Percentiles rank a stretch among this genome's conserved stretches.
Conservation (phyloP, 2,888 invertebrate species). For the Metalampra italica region DNA sequence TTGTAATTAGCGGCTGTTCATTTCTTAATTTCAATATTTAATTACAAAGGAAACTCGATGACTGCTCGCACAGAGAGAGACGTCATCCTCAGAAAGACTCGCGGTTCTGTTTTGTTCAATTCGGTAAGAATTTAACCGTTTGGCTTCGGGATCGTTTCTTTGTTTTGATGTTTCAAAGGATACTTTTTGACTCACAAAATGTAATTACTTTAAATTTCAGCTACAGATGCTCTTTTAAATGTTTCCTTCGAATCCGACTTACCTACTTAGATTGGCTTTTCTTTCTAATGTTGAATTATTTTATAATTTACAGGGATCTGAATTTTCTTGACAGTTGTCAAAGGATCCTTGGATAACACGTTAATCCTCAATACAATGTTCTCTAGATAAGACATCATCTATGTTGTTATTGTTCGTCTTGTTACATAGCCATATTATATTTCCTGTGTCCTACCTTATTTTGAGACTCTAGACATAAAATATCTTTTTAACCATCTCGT, state of each 20-base stretch:
- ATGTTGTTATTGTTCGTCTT: constrained; percentile 52
- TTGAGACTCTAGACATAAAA: constrained; percentile 58
- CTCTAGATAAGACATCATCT: constrained; percentile 27
- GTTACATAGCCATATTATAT: constrained; percentile 51
- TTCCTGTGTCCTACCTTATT: constrained; percentile 64
- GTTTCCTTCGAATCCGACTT: constrained; percentile 15
- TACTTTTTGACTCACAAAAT: constrained; percentile 26
- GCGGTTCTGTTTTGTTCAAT: constrained; percentile 64
- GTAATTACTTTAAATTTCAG: not conserved
- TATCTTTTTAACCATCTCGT: too few relatives aligned
- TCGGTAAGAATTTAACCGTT: constrained; percentile 47
- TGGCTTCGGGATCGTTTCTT: constrained; percentile 62
- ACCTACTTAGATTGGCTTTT: constrained; percentile 12
- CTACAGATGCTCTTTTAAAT: constrained; percentile 6
- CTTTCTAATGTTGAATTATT: not conserved
- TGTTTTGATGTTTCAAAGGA: constrained; percentile 56
- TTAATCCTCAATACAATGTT: not conserved
- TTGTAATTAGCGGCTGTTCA: constrained; percentile 79
- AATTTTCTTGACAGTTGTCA: too few relatives aligned
- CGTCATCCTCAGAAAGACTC: constrained; percentile 75
- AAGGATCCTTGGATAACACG: too few relatives aligned
- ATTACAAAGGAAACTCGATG: constrained; percentile 79
- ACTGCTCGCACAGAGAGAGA: constrained; percentile 65
- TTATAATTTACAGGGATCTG: too few relatives aligned
- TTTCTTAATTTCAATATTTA: constrained; percentile 81